A percentile compares a stretch with the other conserved stretches of the same genome.
phyloP scores from a whole-genome alignment of 1,140 invertebrate species.

The Drosophila parvula region DNA sequence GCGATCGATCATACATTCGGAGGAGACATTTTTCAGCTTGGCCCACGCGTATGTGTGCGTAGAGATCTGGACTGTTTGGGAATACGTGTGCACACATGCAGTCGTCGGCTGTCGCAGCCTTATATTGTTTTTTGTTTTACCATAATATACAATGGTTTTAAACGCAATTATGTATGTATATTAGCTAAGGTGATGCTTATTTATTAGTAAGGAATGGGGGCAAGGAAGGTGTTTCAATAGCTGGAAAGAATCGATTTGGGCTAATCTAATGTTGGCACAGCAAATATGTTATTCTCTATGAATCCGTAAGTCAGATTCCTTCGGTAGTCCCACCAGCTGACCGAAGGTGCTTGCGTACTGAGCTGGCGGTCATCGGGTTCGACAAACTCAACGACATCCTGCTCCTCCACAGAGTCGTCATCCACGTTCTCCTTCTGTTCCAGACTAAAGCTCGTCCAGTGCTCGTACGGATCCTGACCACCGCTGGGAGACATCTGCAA shows the following conservation, averaged over 20 bases:
- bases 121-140: not conserved
- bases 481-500: conserved; percentile 37
- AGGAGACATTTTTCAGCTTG: too few relatives aligned
- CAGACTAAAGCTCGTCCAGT: conserved; percentile 78
- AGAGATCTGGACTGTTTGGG: too few relatives aligned
- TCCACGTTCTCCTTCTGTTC: conserved; percentile 45
- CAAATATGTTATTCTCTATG: conserved; percentile 73
- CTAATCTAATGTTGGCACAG: conserved; percentile 62
- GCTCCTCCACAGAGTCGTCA: conserved; percentile 69
- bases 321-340: conserved; percentile 71
- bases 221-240: conserved; percentile 42
- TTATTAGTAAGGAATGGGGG: conserved; percentile 41
- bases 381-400: conserved; percentile 44
- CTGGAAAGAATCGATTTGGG: not conserved
- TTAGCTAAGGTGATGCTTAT: conserved; percentile 20
- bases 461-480: conserved; percentile 57
- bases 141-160: conserved; percentile 1
- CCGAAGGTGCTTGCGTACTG: not conserved
- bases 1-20: too few relatives aligned
- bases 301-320: conserved; percentile 71
- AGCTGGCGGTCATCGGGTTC: conserved; percentile 40
- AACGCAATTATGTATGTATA: not conserved
- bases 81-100: too few relatives aligned
- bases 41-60: too few relatives aligned
- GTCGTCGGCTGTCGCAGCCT: too few relatives aligned